Conservation (phyloP, 1,140 invertebrate genomes). For the Bacillus rossius region DNA sequence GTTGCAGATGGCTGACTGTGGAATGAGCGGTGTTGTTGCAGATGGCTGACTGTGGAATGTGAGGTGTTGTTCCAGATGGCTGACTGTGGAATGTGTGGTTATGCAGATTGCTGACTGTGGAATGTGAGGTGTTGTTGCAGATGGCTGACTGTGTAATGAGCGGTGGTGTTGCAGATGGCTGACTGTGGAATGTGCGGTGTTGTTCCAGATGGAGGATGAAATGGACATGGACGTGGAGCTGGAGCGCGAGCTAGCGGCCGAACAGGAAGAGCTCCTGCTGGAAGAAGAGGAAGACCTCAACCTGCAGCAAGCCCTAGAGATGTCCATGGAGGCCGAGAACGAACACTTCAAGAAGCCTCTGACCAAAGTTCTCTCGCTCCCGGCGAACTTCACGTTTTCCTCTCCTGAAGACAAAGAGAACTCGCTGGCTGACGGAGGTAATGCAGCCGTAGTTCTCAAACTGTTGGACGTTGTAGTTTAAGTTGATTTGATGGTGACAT, state of each 20-base stretch:
- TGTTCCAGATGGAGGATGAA: conserved; percentile 81
- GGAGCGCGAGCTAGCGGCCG: conserved; percentile 66
- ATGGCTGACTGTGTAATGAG: too few relatives aligned
- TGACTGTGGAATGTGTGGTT: too few relatives aligned
- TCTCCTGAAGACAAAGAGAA: conserved; percentile 33
- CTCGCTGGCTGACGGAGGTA: background rate
- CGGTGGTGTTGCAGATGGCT: background rate
- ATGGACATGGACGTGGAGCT: conserved; percentile 86
- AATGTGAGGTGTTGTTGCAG: too few relatives aligned
- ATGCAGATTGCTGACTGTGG: too few relatives aligned
- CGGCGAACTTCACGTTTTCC: conserved; percentile 52
- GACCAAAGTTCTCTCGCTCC: conserved; percentile 52
- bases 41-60: background rate
- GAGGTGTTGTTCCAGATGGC: conserved; percentile 57
- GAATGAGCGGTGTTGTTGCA: too few relatives aligned
- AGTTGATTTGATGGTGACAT: too few relatives aligned
- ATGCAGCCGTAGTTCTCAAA: too few relatives aligned
- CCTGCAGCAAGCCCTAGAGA: conserved; percentile 44
- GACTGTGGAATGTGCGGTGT: background rate
- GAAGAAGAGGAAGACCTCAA: conserved; percentile 64
- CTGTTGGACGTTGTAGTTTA: too few relatives aligned
- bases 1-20: too few relatives aligned
- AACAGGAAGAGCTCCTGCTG: conserved; percentile 52
- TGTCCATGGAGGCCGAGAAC: conserved; percentile 2
- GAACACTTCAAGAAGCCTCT: conserved; percentile 33